A percentile compares a stretch with the other conserved stretches of the same genome.
These are phyloP conservation scores for Oreocharis arfaki DNA, from an alignment of 2,113 vertebrate species.

Conservation along the genomic window DNA sequence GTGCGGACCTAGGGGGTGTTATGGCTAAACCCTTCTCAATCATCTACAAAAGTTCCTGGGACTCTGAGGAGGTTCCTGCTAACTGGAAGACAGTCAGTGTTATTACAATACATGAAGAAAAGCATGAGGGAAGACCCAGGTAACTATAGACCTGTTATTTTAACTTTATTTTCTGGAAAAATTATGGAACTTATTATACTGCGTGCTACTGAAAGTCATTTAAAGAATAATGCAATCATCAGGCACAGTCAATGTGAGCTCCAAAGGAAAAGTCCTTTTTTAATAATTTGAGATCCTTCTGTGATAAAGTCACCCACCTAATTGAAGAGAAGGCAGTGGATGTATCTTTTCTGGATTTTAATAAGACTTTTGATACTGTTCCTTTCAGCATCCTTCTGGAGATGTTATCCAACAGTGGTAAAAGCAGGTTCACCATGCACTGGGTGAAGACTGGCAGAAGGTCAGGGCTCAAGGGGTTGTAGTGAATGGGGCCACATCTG, in stretches of 20 bases:
- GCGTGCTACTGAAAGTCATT: not conserved
- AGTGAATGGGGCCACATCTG: not conserved
- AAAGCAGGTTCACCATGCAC: not conserved
- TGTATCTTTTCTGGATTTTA: not conserved
- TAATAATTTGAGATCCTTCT: not conserved
- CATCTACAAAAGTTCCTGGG: too few relatives aligned
- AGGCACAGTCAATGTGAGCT: not conserved
- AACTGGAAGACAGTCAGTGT: not conserved
- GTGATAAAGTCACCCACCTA: not conserved
- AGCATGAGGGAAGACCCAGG: not conserved
- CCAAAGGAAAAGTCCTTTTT: not conserved
- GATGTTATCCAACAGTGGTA: not conserved
- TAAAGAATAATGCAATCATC: not conserved
- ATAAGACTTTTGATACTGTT: not conserved
- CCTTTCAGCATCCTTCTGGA: not conserved
- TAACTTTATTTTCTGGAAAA: not conserved
- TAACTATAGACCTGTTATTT: not conserved
- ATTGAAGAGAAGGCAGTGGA: not conserved
- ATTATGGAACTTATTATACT: rapidly evolving
- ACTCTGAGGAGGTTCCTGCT: not conserved
- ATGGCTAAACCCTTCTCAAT: not conserved
- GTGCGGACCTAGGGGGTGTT: too few relatives aligned
- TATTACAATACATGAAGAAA: not conserved
- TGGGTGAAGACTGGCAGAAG: not conserved
- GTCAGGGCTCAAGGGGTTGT: not conserved